Evolutionary conservation across 2,113 vertebrate species (phyloP).

Genomic region (Corydoras sp.): DNA sequence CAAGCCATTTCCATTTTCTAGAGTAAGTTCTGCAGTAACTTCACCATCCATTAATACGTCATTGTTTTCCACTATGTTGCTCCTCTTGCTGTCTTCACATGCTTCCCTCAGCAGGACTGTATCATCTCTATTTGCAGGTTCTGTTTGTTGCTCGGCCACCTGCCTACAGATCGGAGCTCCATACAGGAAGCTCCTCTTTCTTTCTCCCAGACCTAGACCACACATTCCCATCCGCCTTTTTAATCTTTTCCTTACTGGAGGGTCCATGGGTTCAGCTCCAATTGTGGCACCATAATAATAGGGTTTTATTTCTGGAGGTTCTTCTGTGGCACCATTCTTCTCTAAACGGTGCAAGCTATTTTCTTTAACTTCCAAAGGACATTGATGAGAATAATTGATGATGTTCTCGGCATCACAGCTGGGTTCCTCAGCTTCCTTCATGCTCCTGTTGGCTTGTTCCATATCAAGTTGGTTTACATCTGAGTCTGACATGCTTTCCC

Average conservation of each 20-base stretch:
- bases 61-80: background rate
- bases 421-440: background rate
- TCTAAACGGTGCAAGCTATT: background rate
- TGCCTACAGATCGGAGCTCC: conserved; percentile 8
- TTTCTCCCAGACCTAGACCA: conserved; percentile 46
- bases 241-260: conserved; percentile 44
- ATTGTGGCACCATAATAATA: background rate
- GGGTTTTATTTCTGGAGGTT: background rate
- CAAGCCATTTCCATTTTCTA: background rate
- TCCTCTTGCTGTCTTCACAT: background rate
- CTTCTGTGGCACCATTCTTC: background rate
- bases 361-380: background rate
- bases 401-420: background rate
- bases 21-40: background rate
- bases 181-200: conserved; percentile 26
- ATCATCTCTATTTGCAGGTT: background rate
- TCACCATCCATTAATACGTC: background rate
- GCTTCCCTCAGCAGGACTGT: background rate
- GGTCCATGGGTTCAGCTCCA: background rate
- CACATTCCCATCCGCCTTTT: conserved; percentile 61
- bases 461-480: background rate
- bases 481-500: background rate
- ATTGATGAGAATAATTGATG: background rate
- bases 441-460: background rate
- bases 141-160: background rate